Evolutionary conservation across 2,888 invertebrate genomes (phyloP).

Genomic region (Stramonita haemastoma): DNA sequence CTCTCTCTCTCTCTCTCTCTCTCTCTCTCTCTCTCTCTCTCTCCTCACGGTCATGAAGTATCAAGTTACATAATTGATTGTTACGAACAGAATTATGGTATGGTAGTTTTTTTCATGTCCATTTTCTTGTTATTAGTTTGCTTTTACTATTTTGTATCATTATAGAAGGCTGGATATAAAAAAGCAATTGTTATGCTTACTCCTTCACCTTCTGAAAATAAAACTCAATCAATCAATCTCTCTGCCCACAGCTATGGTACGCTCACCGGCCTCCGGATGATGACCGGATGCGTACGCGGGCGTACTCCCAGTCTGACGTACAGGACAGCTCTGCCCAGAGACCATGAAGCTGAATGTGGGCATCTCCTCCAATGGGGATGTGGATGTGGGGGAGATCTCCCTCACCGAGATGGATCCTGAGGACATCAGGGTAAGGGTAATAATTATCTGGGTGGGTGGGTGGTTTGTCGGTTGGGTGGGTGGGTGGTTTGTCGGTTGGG

Average conservation of each 20-base stretch:
- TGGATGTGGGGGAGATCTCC: constrained; percentile 92
- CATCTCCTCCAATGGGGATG: constrained; percentile 81
- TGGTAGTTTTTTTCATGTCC: too few species aligned
- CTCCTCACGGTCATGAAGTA: background rate
- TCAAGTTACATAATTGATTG: too few species aligned
- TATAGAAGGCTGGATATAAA: too few species aligned
- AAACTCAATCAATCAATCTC: too few species aligned
- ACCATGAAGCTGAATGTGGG: constrained; percentile 78
- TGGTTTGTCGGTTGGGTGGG: background rate
- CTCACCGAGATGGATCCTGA: constrained; percentile 93
- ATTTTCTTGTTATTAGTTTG: too few species aligned
- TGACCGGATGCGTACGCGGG: constrained; percentile 68
- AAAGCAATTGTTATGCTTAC: too few species aligned
- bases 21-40: too few species aligned
- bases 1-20: background rate
- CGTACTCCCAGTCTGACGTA: constrained; percentile 74
- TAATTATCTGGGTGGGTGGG: background rate
- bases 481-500: background rate
- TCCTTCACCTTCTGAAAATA: too few species aligned
- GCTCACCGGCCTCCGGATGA: constrained; percentile 77
- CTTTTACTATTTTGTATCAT: too few species aligned
- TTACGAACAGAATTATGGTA: too few species aligned
- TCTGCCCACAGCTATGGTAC: constrained; percentile 75
- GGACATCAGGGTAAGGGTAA: constrained; percentile 89
- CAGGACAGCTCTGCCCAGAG: constrained; percentile 76